phyloP scores from a whole-genome alignment of 2,113 vertebrate genomes.

The Acrocephalus kingi region DNA sequence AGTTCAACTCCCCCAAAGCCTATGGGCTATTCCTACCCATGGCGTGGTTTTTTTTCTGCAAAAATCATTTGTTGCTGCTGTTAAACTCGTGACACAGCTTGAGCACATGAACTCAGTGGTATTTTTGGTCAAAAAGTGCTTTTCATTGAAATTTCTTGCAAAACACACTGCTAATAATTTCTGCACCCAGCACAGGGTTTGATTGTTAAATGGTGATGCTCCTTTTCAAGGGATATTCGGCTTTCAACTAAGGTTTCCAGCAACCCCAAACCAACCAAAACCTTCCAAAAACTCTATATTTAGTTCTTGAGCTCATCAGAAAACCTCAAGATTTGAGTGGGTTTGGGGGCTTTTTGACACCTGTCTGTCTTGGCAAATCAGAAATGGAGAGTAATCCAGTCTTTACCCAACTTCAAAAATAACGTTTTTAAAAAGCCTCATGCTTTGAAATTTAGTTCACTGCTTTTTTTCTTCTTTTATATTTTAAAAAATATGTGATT shows the following conservation, averaged over 20 bases:
- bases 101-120: accelerated
- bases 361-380: background rate
- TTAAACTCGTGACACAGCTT: background rate
- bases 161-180: background rate
- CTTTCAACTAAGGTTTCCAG: background rate
- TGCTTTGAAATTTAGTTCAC: background rate
- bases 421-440: background rate
- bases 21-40: accelerated
- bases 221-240: background rate
- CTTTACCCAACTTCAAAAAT: background rate
- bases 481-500: background rate
- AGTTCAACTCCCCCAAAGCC: background rate
- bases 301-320: background rate
- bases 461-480: background rate
- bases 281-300: background rate
- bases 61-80: background rate
- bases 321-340: background rate
- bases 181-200: background rate
- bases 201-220: background rate
- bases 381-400: background rate
- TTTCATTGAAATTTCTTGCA: background rate
- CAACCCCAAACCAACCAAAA: background rate
- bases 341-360: background rate
- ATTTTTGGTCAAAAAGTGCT: background rate
- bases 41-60: accelerated